Evolutionary conservation across 2,888 invertebrate species (phyloP).

Genomic region (Acronicta aceris): DNA sequence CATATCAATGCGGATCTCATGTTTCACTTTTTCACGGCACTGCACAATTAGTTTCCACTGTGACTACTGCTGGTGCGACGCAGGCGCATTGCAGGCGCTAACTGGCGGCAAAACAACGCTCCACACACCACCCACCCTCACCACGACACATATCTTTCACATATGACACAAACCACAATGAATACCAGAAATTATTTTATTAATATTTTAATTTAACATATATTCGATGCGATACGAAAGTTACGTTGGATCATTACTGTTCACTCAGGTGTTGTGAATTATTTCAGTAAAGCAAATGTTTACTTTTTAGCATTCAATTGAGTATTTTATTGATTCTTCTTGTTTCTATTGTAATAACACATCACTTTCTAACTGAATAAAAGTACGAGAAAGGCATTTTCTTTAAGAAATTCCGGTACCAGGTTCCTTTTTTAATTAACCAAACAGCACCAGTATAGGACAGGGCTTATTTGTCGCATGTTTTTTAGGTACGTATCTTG

Average conservation of each 20-base stretch:
- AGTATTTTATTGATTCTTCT: too few relatives aligned
- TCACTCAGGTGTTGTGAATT: not conserved
- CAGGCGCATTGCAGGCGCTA: constrained; percentile 67
- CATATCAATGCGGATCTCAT: constrained; percentile 81
- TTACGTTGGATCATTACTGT: not conserved
- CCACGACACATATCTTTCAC: constrained; percentile 31
- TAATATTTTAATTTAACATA: not conserved
- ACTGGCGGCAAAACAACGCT: constrained; percentile 60
- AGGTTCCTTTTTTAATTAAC: too few relatives aligned
- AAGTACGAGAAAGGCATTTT: too few relatives aligned
- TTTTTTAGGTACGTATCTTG: too few relatives aligned
- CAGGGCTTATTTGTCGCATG: too few relatives aligned
- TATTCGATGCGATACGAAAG: not conserved
- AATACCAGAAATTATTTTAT: not conserved
- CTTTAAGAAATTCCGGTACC: too few relatives aligned
- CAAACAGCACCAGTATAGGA: too few relatives aligned
- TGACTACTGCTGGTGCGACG: constrained; percentile 69
- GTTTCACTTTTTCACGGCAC: constrained; percentile 73
- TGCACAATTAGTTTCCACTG: constrained; percentile 59
- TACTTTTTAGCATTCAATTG: too few relatives aligned
- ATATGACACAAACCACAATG: constrained; percentile 6
- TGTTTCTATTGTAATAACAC: too few relatives aligned
- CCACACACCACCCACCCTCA: constrained; percentile 43
- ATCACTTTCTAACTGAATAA: too few relatives aligned
- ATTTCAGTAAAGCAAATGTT: not conserved